Evolutionary conservation across 2,888 invertebrate genomes (phyloP).

Genomic region (Bombylius major): DNA sequence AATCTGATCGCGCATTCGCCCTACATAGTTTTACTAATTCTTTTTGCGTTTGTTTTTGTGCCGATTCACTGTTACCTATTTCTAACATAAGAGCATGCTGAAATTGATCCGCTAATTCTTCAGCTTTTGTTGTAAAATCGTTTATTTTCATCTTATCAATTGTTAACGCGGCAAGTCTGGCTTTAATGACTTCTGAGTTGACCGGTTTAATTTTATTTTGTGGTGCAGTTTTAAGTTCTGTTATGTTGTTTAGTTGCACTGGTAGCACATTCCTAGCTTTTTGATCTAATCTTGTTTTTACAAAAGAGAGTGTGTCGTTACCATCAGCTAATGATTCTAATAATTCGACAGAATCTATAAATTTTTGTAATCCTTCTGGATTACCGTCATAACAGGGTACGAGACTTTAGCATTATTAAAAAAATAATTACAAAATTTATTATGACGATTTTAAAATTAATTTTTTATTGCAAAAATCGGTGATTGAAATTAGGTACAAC

Average conservation of each 20-base stretch:
- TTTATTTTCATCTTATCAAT: neutral
- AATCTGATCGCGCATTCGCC: neutral
- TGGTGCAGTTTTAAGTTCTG: neutral
- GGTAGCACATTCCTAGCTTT: neutral
- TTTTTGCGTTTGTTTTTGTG: neutral
- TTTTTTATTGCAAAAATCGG: no score
- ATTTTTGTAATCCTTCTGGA: neutral
- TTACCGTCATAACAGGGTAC: neutral
- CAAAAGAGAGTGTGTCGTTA: neutral
- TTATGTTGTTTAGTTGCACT: rapidly evolving
- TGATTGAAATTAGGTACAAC: no score
- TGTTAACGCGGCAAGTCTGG: neutral
- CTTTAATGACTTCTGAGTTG: neutral
- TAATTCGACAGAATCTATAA: neutral
- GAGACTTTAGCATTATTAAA: no score
- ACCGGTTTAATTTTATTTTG: neutral
- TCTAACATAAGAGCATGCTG: neutral
- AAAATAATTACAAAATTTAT: no score
- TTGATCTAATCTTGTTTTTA: neutral
- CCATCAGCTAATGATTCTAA: neutral
- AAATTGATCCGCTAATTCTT: neutral
- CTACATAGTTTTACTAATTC: neutral
- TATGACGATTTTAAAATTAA: no score
- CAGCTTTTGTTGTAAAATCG: neutral
- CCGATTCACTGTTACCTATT: neutral